A percentile compares a stretch with the other conserved stretches of the same genome.
phyloP scores from a whole-genome alignment of 2,888 invertebrate species.

The Lydus trimaculatus region DNA sequence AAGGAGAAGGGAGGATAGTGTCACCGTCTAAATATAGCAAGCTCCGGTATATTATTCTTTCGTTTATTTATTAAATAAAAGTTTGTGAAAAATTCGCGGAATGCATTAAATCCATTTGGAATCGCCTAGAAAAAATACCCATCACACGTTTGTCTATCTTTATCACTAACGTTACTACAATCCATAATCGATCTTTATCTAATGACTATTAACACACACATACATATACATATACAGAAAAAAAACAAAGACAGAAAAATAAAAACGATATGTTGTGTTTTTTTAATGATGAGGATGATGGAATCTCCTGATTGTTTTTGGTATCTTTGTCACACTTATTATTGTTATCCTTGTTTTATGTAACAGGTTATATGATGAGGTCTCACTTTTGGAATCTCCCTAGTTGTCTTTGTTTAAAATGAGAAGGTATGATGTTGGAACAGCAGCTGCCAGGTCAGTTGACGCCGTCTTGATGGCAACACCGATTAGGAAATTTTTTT shows the following conservation, averaged over 20 bases:
- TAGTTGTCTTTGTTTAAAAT: slow-evolving; percentile 50
- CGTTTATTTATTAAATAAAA: background rate
- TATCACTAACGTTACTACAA: slow-evolving; percentile 30
- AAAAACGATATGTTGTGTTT: background rate
- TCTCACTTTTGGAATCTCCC: slow-evolving; percentile 57
- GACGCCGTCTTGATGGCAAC: slow-evolving; percentile 5
- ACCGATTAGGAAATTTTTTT: background rate
- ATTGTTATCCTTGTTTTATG: slow-evolving; percentile 54
- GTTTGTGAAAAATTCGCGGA: slow-evolving; percentile 20
- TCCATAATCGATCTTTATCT: slow-evolving; percentile 48
- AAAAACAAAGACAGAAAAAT: background rate
- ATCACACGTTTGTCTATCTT: slow-evolving; percentile 14
- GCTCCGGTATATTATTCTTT: slow-evolving; percentile 15
- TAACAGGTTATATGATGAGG: slow-evolving; percentile 54
- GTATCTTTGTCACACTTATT: slow-evolving; percentile 30
- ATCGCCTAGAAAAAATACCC: slow-evolving; percentile 40
- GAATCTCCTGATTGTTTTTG: slow-evolving; percentile 42
- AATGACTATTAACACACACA: slow-evolving; percentile 16
- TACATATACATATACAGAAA: no score
- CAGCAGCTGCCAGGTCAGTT: no score
- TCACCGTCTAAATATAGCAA: slow-evolving; percentile 47
- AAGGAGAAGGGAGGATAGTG: slow-evolving; percentile 29
- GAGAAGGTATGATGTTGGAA: background rate
- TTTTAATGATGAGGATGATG: slow-evolving; percentile 19
- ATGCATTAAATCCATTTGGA: slow-evolving; percentile 37